phyloP scores from a whole-genome alignment of 2,888 invertebrate species.

The Stomorhina lunata region DNA sequence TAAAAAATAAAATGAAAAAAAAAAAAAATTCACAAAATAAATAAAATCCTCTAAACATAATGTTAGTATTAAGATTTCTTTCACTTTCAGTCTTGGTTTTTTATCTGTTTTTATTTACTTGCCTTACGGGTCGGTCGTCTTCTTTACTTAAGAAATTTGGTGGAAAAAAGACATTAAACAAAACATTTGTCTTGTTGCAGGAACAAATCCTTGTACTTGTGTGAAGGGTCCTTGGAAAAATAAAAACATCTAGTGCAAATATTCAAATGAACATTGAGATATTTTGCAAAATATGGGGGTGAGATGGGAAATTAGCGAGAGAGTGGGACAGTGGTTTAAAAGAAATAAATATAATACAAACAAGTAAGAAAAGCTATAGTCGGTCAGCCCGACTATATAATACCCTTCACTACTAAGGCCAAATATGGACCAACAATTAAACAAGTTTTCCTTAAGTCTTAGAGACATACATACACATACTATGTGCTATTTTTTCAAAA shows the following conservation, averaged over 20 bases:
- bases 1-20: constrained; percentile 66
- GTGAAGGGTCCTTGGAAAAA: background rate
- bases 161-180: constrained; percentile 35
- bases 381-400: no score
- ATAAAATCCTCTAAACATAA: constrained; percentile 49
- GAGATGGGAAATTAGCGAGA: background rate
- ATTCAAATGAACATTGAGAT: constrained; percentile 76
- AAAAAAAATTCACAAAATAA: constrained; percentile 61
- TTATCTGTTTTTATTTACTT: constrained; percentile 4
- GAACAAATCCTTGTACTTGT: background rate
- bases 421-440: no score
- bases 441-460: no score
- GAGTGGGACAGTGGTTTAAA: background rate
- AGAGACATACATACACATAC: no score
- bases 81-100: background rate
- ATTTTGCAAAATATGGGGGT: background rate
- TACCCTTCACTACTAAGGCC: no score
- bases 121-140: constrained; percentile 55
- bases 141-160: background rate
- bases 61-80: constrained; percentile 57
- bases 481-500: no score
- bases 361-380: no score
- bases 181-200: constrained; percentile 55
- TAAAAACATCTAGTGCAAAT: constrained; percentile 67
- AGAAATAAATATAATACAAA: no score